phyloP scores from a whole-genome alignment of 2,113 vertebrate species.

The Tympanuchus pallidicinctus region DNA sequence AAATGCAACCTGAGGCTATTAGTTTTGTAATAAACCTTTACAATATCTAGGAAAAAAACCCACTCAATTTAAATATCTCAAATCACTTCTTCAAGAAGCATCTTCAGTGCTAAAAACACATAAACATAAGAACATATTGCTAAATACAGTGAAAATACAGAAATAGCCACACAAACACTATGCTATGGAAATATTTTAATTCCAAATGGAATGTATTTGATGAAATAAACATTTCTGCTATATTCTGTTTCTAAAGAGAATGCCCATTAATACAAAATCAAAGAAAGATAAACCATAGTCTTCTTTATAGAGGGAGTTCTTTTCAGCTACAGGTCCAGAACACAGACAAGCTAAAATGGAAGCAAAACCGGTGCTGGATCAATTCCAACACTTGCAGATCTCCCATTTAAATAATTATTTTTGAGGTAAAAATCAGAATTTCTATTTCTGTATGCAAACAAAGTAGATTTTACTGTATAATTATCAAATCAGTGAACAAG shows the following conservation, averaged over 20 bases:
- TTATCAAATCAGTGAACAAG: not conserved
- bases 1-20: conserved; percentile 36
- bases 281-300: not conserved
- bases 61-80: not conserved
- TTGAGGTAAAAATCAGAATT: not conserved
- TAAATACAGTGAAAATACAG: not conserved
- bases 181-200: not conserved
- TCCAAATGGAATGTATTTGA: not conserved
- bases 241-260: not conserved
- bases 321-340: not conserved
- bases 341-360: not conserved
- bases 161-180: not conserved
- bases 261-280: not conserved
- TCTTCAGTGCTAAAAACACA: not conserved
- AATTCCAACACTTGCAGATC: not conserved
- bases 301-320: not conserved
- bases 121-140: not conserved
- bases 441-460: not conserved
- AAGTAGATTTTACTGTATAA: not conserved
- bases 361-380: not conserved
- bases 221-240: not conserved
- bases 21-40: not conserved
- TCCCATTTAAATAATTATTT: not conserved
- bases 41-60: not conserved
- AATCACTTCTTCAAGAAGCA: not conserved